Evolutionary conservation across 2,888 invertebrate species (phyloP).

Genomic region (Mimachlamys varia): DNA sequence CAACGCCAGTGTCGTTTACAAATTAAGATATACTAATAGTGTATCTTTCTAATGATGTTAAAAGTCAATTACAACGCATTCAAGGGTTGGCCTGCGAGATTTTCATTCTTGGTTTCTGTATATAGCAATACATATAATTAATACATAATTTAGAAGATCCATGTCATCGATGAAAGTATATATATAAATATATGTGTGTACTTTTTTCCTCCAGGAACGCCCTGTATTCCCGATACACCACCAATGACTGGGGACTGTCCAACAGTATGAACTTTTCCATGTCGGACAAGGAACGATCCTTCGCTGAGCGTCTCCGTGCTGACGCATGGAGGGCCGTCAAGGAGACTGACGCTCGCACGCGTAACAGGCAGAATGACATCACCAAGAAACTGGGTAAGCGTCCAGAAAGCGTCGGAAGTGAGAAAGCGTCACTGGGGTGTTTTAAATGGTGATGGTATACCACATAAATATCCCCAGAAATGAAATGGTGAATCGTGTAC

Average conservation of each 20-base stretch:
- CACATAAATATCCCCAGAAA: background rate
- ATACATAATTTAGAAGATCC: too few species aligned
- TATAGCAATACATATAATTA: too few species aligned
- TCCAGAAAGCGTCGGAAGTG: background rate
- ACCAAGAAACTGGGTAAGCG: constrained; percentile 89
- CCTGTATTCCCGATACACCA: constrained; percentile 92
- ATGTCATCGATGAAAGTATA: too few species aligned
- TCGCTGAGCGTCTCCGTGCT: constrained; percentile 79
- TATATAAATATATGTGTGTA: background rate
- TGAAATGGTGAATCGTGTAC: too few species aligned
- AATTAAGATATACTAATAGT: too few species aligned
- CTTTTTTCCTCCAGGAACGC: constrained; percentile 71
- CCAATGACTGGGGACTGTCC: constrained; percentile 94
- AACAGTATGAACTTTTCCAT: constrained; percentile 90
- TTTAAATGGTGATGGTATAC: background rate
- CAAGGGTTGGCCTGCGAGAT: too few species aligned
- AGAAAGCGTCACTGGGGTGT: background rate
- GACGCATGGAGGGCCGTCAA: constrained; percentile 81
- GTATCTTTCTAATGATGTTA: too few species aligned
- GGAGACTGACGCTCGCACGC: constrained; percentile 81
- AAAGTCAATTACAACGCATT: too few species aligned
- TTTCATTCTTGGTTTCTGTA: too few species aligned
- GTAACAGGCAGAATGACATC: constrained; percentile 87
- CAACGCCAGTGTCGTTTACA: too few species aligned
- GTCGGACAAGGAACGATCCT: constrained; percentile 92